Evolutionary conservation across 2,797 vertebrate species (phyloP).

Genomic region (Aeoliscus strigatus): DNA sequence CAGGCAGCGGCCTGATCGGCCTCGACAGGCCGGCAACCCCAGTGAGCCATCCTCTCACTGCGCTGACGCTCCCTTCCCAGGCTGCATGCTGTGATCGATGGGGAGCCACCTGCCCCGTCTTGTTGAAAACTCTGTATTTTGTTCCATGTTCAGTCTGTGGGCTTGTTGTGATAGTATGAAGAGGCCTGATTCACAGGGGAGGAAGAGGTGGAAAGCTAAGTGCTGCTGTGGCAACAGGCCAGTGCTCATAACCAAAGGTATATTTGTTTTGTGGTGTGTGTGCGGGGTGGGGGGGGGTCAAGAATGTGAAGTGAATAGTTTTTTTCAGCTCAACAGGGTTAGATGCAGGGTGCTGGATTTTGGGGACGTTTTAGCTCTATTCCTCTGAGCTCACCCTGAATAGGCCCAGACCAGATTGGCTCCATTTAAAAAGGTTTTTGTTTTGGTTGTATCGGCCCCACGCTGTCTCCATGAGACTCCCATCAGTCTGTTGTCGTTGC

Average conservation of each 20-base stretch:
- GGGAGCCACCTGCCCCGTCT: constrained; percentile 25
- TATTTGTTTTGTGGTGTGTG: no score
- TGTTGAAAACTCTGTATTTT: constrained; percentile 22
- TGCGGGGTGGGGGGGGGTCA: constrained; percentile 6
- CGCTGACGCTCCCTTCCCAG: constrained; percentile 23
- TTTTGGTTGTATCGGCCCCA: constrained; percentile 14
- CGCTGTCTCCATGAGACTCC: constrained; percentile 13
- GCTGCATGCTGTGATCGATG: constrained; percentile 32
- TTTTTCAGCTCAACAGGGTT: constrained; percentile 22
- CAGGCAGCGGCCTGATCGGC: constrained; percentile 23
- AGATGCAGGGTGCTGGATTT: constrained; percentile 46
- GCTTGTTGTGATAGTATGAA: not conserved
- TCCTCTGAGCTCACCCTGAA: constrained; percentile 25
- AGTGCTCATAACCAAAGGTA: constrained; percentile 13
- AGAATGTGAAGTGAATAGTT: constrained; percentile 41
- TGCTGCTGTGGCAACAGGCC: constrained; percentile 19
- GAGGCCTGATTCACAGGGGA: not conserved
- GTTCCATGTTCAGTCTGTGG: not conserved
- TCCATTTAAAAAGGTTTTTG: constrained; percentile 33
- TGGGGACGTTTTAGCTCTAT: constrained; percentile 36
- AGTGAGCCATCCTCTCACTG: constrained; percentile 12
- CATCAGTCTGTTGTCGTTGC: constrained; percentile 14
- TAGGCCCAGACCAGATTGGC: constrained; percentile 19
- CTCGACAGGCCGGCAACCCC: constrained; percentile 40
- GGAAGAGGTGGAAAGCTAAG: constrained; percentile 3